Percentiles rank a stretch among this genome's conserved stretches.
Evolutionary conservation across 2,113 vertebrate genomes (phyloP).

Genomic region (Malaclemys terrapin): DNA sequence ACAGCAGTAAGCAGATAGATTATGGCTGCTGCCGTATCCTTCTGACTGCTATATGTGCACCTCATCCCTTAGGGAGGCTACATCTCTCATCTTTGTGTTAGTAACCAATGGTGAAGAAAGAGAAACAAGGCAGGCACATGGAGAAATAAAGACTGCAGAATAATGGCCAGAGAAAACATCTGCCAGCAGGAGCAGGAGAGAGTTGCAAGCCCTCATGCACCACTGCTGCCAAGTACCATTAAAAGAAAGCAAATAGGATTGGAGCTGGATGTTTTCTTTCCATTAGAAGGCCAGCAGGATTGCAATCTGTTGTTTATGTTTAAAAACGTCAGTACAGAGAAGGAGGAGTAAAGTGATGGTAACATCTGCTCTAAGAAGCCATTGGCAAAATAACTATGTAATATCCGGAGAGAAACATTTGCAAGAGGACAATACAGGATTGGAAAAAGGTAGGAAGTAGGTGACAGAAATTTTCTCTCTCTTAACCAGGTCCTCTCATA

Average conservation of each 20-base stretch:
- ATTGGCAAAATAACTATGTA: accelerated
- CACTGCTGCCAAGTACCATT: neutral
- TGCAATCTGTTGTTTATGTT: neutral
- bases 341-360: neutral
- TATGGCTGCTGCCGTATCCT: neutral
- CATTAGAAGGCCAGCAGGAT: neutral
- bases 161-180: neutral
- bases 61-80: neutral
- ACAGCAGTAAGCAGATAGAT: neutral
- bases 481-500: accelerated
- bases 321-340: neutral
- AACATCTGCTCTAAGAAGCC: neutral
- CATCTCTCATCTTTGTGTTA: accelerated
- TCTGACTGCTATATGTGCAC: neutral
- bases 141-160: accelerated
- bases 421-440: accelerated
- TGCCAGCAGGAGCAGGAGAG: neutral
- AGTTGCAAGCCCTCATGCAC: neutral
- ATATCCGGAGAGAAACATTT: neutral
- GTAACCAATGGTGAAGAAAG: neutral
- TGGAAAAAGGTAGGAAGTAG: accelerated
- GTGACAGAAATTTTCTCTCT: accelerated
- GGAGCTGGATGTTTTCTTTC: neutral
- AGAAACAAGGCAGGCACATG: neutral
- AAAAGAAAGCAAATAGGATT: neutral